Evolutionary conservation across 2,888 invertebrate species (phyloP).

Genomic region (Aleiodes leptofemur): DNA sequence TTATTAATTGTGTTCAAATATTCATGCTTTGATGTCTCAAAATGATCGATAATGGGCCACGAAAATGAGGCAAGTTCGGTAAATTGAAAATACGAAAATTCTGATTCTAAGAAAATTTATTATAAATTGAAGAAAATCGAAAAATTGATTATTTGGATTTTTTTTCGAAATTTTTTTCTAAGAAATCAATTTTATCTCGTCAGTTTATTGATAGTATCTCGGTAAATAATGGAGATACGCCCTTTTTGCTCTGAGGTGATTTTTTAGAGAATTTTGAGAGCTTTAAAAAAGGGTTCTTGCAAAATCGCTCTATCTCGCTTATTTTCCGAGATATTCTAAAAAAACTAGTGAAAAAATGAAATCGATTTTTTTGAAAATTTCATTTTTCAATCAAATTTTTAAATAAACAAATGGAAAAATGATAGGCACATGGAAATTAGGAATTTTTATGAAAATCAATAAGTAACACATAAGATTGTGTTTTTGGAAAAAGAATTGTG

Average conservation of each 20-base stretch:
- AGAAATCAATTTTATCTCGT: neutral
- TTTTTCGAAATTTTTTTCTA: neutral
- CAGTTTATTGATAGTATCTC: neutral
- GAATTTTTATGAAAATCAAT: neutral
- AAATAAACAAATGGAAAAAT: neutral
- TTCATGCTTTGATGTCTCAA: conserved; percentile 8
- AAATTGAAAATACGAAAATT: conserved; percentile 10
- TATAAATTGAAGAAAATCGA: neutral
- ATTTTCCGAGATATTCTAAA: too few relatives aligned
- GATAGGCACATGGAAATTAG: neutral
- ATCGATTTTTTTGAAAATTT: neutral
- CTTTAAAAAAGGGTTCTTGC: too few relatives aligned
- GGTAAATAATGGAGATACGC: too few relatives aligned
- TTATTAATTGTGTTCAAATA: conserved; percentile 32
- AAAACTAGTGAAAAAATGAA: too few relatives aligned
- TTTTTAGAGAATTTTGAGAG: too few relatives aligned
- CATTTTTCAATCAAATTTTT: neutral
- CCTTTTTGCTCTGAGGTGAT: too few relatives aligned
- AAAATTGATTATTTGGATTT: neutral
- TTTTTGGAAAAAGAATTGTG: neutral
- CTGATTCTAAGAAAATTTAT: neutral
- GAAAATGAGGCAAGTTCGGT: conserved; percentile 50
- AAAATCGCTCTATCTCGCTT: too few relatives aligned
- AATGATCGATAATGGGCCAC: conserved; percentile 15
- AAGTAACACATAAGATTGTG: conserved; percentile 10